Percentiles rank a stretch among this genome's conserved stretches.
These are phyloP conservation scores for Prionailurus bengalensis DNA, from an alignment of 2,113 vertebrate species.

Conservation along the genomic window DNA sequence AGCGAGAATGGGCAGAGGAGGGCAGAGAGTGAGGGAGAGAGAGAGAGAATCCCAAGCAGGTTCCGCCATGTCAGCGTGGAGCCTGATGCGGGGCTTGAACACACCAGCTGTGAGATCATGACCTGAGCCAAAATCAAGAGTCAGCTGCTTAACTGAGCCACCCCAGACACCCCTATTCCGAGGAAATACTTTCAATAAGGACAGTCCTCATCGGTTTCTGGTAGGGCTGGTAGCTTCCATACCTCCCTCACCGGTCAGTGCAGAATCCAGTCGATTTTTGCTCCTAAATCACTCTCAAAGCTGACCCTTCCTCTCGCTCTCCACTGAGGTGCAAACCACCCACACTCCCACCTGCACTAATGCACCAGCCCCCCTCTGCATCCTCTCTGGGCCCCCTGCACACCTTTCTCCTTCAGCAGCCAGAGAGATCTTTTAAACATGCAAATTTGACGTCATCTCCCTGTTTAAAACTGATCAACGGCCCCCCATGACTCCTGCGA, in stretches of 20 bases:
- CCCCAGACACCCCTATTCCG: too few species aligned
- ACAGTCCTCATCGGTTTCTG: neutral
- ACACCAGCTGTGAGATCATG: too few species aligned
- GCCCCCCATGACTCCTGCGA: neutral
- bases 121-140: too few species aligned
- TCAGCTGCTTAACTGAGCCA: too few species aligned
- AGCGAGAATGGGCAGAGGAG: too few species aligned
- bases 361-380: neutral
- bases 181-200: neutral
- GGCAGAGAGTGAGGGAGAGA: too few species aligned
- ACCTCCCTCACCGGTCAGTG: accelerated
- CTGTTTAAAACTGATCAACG: neutral
- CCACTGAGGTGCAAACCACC: neutral
- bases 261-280: neutral
- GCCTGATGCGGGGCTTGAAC: too few species aligned
- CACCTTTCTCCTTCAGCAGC: neutral
- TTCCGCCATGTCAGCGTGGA: too few species aligned
- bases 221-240: neutral
- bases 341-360: neutral
- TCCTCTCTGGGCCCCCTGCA: too few species aligned
- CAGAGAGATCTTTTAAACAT: neutral
- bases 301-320: neutral
- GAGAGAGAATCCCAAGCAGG: too few species aligned
- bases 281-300: neutral
- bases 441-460: neutral